Base-by-base conservation (phyloP, 2,888 invertebrate genomes). In the Luperina nickerlii region DNA sequence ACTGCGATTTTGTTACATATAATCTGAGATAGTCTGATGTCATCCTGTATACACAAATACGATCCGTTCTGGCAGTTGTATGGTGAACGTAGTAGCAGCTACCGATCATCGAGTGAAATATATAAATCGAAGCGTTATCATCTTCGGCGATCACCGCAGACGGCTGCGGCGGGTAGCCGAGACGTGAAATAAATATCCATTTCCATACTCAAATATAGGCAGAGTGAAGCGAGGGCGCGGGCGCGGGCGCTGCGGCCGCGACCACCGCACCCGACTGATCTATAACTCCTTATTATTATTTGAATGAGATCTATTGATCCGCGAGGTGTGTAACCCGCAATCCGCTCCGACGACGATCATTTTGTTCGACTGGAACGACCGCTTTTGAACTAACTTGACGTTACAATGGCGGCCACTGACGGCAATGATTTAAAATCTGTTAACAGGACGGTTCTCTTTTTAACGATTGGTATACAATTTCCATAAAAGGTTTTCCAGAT, bases 361-460 rank as follows among this genome's bases (percentile, higher is more conserved):
- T 96, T 96, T 96, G 96, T 96, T 96, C 95, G 94, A 94, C 95
- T 95, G 95, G 94, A 94, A 92, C 95, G 94, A 96, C 96, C 96
- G 95, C 96, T 96, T 96, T 95, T 96, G 96, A 96, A 96, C 96
- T 95, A 96, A 96, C 95, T 92, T 96, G 97, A 97, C 97, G 94
- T 96, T 94, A 97, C 97, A 97, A 97, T 97, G 94, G 97, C 91
- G 92, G 89, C 94, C 92, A 87, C 92, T 95, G 97, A 97, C 96
- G 96, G 97, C 96, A 96, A 96, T 97, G 97, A 97, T 97, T 97
- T 97, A 97, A 97, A 97, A 97, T 96, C 96, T 96, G 97, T 97
- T 97, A 96, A 97, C 97, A 96, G 96, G 95, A 95, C 95, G 96
- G 92, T 96, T 95, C 95, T 96, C 96, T 96, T 96, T 97, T 97